Conservation (phyloP, 2,797 vertebrate species). For the Aratinga solstitialis region DNA sequence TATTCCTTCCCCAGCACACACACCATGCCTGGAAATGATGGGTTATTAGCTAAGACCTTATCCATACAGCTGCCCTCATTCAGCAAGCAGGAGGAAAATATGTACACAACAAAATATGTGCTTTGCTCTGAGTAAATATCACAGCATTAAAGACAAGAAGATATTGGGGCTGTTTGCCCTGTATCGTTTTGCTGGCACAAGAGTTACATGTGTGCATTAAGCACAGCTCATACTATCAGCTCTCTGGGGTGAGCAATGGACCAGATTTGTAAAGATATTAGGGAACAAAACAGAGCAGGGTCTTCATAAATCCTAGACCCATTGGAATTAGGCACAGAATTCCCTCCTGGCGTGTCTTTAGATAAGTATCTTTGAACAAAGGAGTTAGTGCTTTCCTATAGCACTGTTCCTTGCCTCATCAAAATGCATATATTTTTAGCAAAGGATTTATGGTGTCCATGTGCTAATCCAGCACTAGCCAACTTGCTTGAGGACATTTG, state of each 20-base stretch:
- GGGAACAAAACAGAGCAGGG: background rate
- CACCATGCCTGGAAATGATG: background rate
- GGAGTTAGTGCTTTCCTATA: background rate
- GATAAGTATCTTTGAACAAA: background rate
- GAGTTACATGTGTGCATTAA: background rate
- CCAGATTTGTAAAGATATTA: background rate
- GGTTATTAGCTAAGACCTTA: background rate
- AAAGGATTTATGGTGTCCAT: background rate
- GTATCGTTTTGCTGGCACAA: rapidly evolving
- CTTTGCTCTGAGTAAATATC: background rate
- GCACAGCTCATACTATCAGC: background rate
- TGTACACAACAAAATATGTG: rapidly evolving
- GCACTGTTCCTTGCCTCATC: background rate
- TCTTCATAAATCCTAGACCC: background rate
- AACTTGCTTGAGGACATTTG: background rate
- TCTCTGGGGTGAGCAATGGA: rapidly evolving
- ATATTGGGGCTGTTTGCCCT: rapidly evolving
- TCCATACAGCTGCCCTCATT: background rate
- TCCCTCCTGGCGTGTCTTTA: background rate
- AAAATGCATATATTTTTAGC: background rate
- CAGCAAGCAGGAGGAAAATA: background rate
- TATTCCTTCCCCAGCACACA: background rate
- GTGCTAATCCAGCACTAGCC: background rate
- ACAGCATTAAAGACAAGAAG: background rate
- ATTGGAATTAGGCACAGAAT: background rate